Base-by-base conservation (phyloP, 1,140 invertebrate species). In the Drosophila athabasca region DNA sequence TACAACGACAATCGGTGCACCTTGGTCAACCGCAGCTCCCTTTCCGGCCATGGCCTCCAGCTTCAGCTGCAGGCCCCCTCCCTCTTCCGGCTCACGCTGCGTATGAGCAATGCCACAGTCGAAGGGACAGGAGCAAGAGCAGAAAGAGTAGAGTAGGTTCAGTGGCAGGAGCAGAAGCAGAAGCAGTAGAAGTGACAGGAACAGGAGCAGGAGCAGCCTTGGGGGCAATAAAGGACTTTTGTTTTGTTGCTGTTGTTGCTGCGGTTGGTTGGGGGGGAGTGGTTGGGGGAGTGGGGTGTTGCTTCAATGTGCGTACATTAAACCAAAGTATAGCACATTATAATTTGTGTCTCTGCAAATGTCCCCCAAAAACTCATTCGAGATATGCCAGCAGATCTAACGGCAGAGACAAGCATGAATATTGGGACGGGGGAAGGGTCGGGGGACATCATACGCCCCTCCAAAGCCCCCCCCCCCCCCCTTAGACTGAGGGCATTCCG, bases 321-420 rank as follows among this genome's bases (percentile, higher is more conserved):
- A 64, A 69, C 61, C 57, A 77, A 82, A 77, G 82, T 77, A 69
- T 59, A 59, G 31, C 60, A 81, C 73, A 77, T 82, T 82, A 82
- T 61, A 76, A 76, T 76, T 76, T 76, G 74, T 69, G 57, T 44
- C 39, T 39, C 39, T 39, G 35, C 3, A 62, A 65, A 73, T 76
- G 62, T 65, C 72, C 66, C 66, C 49, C 65, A 51, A 54, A 49
- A 62, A 80, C 76, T 79, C 59, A 64, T 69, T 72, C 60, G 44
- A 41, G 22, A 74, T 64, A 72, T 54, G 35, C 60, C 44, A 35
- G 45, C 44, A 43, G 45, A 60, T 69, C 50, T 67, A 41, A 22
- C 31, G 48, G 53, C 54, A 72, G 44, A 78, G 44, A 78, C 62
- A 31, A 31, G 8, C 29, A 31, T 31, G 29, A 31, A 31, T 6